Evolutionary conservation across 2,888 invertebrate genomes (phyloP), one percentile per base, ranked within the genome.

Genomic region (Tachina lurida): DNA sequence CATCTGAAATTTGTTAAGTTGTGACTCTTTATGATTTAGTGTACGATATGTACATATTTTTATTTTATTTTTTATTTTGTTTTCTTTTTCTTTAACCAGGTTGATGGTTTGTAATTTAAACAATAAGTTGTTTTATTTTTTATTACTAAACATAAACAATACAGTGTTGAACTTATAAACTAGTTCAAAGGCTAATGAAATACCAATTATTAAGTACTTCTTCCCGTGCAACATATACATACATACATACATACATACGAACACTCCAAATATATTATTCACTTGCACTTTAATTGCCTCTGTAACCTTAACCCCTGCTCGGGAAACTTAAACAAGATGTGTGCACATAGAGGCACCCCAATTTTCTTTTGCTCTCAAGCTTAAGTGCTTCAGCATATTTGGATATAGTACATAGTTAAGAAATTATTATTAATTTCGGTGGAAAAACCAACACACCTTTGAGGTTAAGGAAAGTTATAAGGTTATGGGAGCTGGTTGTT

Each of bases 121-220:
- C 74, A 52, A 54, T 52, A 52, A 45, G 10, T 9, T 54, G 39
- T 56, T 39, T 79, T 63, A 22, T 75, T 54, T n/a, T 79, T 73
- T 56, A 39, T 65, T 80, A n/a, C 65, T 19, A 52, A 74, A 67
- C 65, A 73, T 74, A 80, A 80, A 74, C 80, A 80, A 67, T 74
- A 39, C 43, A 60, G 52, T 54, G 43, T 39, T 74, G 67, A 74
- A 74, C 73, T 80, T 63, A 71, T 19, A 79, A 39, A 39, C 49
- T 60, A 52, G 81, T 75, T 68, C 75, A 81, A 75, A 81, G 81
- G 81, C 68, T 81, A 81, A 81, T 68, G 75, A 75, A 75, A 75
- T 81, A 62, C 68, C 74, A 75, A 68, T 81, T 81, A 75, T 75
- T 54, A 49, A 74, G 49, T 58, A 15, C 54, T 15, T 62, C 31